Evolutionary conservation across 2,888 invertebrate species (phyloP).

Genomic region (Protodeltote pygarga): DNA sequence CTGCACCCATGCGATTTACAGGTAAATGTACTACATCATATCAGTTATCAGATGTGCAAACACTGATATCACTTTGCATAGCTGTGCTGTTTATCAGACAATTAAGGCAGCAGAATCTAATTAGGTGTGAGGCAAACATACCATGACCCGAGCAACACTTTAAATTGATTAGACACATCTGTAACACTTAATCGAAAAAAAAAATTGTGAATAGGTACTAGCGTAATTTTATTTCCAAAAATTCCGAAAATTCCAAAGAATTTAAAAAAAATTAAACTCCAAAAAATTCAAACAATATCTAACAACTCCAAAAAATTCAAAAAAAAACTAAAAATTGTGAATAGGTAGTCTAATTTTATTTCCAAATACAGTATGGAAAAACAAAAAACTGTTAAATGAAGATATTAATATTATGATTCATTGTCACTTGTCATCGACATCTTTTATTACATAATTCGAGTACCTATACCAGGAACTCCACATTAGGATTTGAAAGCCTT

Average conservation of each 20-base stretch:
- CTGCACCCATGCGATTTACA: conserved; percentile 49
- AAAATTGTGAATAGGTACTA: conserved; percentile 10
- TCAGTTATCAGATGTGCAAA: conserved; percentile 63
- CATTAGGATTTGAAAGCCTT: conserved; percentile 24
- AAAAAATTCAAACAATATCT: no score
- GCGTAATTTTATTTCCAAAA: no score
- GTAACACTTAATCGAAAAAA: conserved; percentile 16
- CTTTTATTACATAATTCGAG: conserved; percentile 28
- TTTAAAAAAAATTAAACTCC: no score
- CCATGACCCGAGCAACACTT: conserved; percentile 47
- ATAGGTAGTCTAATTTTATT: no score
- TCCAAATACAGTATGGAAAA: no score
- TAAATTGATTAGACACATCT: conserved; percentile 38
- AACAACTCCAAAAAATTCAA: no score
- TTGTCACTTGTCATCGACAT: conserved; percentile 14
- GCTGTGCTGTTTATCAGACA: conserved; percentile 58
- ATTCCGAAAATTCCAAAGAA: no score
- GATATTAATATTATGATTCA: no score
- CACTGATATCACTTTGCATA: conserved; percentile 61
- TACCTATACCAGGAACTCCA: conserved; percentile 22
- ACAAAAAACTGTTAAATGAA: no score
- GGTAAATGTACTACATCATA: conserved; percentile 58
- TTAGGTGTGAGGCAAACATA: conserved; percentile 50
- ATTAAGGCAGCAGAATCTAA: conserved; percentile 48
- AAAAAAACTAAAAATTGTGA: no score